Base-by-base conservation (phyloP, 64 coral and sea anemone species). In the Astreopora myriophthalma region DNA sequence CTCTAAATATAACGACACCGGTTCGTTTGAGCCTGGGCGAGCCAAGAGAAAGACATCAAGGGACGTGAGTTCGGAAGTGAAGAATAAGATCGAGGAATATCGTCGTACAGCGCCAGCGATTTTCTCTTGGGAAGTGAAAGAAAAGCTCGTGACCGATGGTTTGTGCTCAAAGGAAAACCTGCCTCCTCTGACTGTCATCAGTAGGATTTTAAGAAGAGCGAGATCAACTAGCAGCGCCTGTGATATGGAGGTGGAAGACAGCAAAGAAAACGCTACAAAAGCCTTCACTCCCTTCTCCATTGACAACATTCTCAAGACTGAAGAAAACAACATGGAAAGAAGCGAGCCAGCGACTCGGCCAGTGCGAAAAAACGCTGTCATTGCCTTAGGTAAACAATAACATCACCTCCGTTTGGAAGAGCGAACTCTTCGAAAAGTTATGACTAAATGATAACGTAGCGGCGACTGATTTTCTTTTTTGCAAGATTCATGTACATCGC, bases 1-100 rank as follows among this genome's bases (percentile, higher is more conserved):
- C 0, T 74, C 95, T 9, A 96, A 96, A 69, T 96, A 93, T 71
- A 92, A 96, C 63, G 95, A 96, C 33, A 96, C 95, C 26, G 95
- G 95, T 6, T 96, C 94, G 1, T 92, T 65, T 71, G 89, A 96
- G 29, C 90, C 90, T 14, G 94, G 94, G 0, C 81, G 68, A 46
- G 78, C 69, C 25, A 71, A 34, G 80, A 74, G 63, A 66, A 88
- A 60, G 39, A 87, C 61, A 51, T 87, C 79, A 35, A 94, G 79
- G 23, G 87, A 90, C 68, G 93, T 85, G 23, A 89, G 88, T 38
- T 73, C 87, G 12, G 71, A 89, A 30, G 82, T 89, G 29, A 87
- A 90, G 69, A 66, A 42, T 57, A 85, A 89, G 58, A 89, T 94
- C 46, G 88, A 73, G 11, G 79, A 94, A 30, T 89, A 94, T 44